phyloP scores from a whole-genome alignment of 2,113 vertebrate genomes.

The Grallaria varia region DNA sequence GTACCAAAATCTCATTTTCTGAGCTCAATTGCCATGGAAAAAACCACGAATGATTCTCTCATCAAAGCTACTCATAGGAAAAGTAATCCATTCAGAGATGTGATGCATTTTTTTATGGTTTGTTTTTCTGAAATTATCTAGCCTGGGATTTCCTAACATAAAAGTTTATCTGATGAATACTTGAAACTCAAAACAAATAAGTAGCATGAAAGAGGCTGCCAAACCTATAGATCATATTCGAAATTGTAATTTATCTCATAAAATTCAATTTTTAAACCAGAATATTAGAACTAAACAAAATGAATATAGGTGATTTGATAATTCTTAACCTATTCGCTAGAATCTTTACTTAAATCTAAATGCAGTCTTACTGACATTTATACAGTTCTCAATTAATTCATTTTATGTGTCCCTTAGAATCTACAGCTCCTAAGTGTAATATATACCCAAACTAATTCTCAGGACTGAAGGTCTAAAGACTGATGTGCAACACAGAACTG shows the following conservation, averaged over 20 bases:
- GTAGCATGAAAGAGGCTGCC: background rate
- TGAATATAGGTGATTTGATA: background rate
- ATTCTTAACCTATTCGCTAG: background rate
- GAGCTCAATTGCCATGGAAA: background rate
- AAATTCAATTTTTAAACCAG: background rate
- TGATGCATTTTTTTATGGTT: background rate
- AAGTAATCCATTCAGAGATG: background rate
- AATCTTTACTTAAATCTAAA: background rate
- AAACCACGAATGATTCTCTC: background rate
- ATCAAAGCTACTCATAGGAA: background rate
- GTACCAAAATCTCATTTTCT: background rate
- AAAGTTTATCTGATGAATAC: background rate
- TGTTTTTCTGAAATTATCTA: background rate
- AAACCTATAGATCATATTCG: background rate
- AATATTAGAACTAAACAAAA: slow-evolving; percentile 12
- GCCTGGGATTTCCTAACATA: background rate
- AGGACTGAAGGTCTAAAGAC: background rate
- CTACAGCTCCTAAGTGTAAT: background rate
- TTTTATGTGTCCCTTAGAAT: background rate
- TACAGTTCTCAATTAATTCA: background rate
- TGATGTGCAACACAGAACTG: background rate
- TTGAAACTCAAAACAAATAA: slow-evolving; percentile 21
- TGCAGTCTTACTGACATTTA: background rate
- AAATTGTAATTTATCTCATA: background rate
- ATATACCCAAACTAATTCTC: background rate